These are phyloP conservation scores for Typhlomys cinereus DNA, from an alignment of 2,113 vertebrate genomes.

Conservation along the genomic window DNA sequence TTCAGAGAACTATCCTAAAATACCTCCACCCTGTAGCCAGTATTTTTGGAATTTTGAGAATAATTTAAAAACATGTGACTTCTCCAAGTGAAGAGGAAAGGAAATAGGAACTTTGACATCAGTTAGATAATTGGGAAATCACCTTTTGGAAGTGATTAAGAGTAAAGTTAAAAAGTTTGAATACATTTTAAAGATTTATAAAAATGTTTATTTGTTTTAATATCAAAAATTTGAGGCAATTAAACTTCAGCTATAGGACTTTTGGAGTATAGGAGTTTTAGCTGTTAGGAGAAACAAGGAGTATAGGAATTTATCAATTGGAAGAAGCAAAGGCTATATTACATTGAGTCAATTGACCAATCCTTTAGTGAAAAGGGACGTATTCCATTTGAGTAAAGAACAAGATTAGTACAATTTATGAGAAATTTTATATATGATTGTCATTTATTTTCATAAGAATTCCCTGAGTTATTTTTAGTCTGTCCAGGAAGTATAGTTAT, in stretches of 20 bases:
- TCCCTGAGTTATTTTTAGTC: constrained; percentile 19
- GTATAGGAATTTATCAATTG: not conserved
- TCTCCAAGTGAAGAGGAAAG: constrained; percentile 18
- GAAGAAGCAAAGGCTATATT: not conserved
- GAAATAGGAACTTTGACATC: constrained; percentile 29
- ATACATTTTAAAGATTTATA: constrained; percentile 40
- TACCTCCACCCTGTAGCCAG: not conserved
- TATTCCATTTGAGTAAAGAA: constrained; percentile 47
- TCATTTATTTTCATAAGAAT: constrained; percentile 40
- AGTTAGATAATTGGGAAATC: not conserved
- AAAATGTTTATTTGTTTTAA: constrained; percentile 20
- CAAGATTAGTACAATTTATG: constrained; percentile 6
- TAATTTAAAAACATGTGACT: not conserved
- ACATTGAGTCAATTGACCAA: not conserved
- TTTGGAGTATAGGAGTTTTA: not conserved
- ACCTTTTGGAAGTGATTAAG: not conserved
- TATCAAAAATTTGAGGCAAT: not conserved
- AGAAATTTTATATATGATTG: not conserved
- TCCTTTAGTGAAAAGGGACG: not conserved
- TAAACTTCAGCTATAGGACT: not conserved
- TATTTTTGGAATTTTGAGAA: constrained; percentile 36
- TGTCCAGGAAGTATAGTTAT: constrained; percentile 22
- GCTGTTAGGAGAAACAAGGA: constrained; percentile 23
- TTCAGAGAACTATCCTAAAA: constrained; percentile 33
- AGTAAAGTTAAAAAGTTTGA: constrained; percentile 18